Percentiles rank a stretch among this genome's conserved stretches.
Conservation (phyloP, 2,888 invertebrate species). For the Epicampocera succincta region DNA sequence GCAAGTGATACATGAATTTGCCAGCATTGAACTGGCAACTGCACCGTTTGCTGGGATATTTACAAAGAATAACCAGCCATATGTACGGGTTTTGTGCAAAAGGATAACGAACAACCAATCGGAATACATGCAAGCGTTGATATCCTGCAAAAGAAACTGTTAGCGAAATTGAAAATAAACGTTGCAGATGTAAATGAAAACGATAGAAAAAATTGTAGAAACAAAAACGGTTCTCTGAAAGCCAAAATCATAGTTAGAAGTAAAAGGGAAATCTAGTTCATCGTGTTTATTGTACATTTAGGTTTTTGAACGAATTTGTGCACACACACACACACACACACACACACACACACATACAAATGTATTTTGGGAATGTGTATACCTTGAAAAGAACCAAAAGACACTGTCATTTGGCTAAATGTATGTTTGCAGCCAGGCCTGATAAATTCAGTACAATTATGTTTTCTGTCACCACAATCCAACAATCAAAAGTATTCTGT, state of each 20-base stretch:
- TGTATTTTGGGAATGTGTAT: neutral
- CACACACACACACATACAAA: neutral
- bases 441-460: no score
- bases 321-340: neutral
- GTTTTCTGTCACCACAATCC: no score
- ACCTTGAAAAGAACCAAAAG: no score
- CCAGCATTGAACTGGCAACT: no score
- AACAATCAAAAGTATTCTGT: no score
- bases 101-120: neutral
- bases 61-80: neutral
- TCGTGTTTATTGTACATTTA: conserved; percentile 62
- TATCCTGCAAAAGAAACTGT: conserved; percentile 33
- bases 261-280: conserved; percentile 64
- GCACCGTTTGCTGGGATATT: no score
- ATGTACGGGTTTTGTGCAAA: conserved; percentile 4
- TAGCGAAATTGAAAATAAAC: conserved; percentile 60
- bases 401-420: no score
- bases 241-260: conserved; percentile 25
- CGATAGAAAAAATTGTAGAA: neutral
- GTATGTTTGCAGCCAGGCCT: no score
- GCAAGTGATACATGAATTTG: no score
- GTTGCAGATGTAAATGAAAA: conserved; percentile 30
- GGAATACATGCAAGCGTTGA: neutral
- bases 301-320: conserved; percentile 43
- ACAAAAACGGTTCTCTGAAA: conserved; percentile 12